phyloP scores from a whole-genome alignment of 2,113 vertebrate species.

The Perca flavescens region DNA sequence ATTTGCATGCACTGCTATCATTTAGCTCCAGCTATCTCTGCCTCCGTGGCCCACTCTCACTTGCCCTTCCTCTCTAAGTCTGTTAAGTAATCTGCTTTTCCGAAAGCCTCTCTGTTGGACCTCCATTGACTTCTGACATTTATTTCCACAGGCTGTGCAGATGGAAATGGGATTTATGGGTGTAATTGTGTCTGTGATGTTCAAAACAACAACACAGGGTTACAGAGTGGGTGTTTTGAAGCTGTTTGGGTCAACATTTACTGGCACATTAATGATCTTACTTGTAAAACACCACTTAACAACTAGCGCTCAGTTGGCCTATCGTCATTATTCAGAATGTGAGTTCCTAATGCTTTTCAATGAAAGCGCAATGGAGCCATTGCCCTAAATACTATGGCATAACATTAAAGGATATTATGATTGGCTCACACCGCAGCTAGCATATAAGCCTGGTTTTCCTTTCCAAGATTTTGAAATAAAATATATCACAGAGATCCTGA shows the following conservation, averaged over 20 bases:
- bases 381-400: constrained; percentile 45
- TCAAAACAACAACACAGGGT: constrained; percentile 42
- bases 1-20: constrained; percentile 66
- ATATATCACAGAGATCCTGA: neutral
- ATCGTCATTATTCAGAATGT: constrained; percentile 71
- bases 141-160: constrained; percentile 17
- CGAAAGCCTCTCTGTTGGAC: constrained; percentile 51
- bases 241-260: constrained; percentile 51
- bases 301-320: constrained; percentile 49
- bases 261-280: constrained; percentile 57
- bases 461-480: constrained; percentile 19
- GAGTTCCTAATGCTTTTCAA: constrained; percentile 42
- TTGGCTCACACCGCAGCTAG: neutral
- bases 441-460: neutral
- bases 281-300: constrained; percentile 66
- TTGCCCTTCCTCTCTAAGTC: constrained; percentile 21
- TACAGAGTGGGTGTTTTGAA: constrained; percentile 30
- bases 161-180: constrained; percentile 52
- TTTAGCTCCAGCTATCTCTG: constrained; percentile 46
- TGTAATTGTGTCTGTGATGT: constrained; percentile 49
- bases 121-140: constrained; percentile 47
- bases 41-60: constrained; percentile 8
- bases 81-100: constrained; percentile 66
- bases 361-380: constrained; percentile 45
- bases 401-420: constrained; percentile 25